Percentiles rank a stretch among this genome's conserved stretches.
Conservation (phyloP, 1,140 invertebrate species). For the Leptonema lineaticorne region DNA sequence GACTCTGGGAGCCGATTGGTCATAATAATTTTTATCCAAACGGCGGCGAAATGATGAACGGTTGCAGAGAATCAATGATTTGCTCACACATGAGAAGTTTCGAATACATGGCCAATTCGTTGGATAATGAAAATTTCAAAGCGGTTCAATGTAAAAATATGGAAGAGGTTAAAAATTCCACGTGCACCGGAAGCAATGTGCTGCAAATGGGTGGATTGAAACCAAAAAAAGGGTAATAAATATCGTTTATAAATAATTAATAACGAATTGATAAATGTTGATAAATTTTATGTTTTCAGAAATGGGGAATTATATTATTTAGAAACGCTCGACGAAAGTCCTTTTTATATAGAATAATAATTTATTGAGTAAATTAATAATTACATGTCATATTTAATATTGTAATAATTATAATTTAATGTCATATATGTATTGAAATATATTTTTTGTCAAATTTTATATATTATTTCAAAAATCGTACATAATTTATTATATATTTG, state of each 20-base stretch:
- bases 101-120: slow-evolving; percentile 51
- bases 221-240: slow-evolving; percentile 13
- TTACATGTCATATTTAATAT: no score
- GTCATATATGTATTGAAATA: no score
- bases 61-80: slow-evolving; percentile 49
- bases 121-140: slow-evolving; percentile 8
- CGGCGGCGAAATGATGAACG: slow-evolving; percentile 61
- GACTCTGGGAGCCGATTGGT: slow-evolving; percentile 59
- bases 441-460: no score
- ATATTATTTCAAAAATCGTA: no score
- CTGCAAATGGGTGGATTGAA: slow-evolving; percentile 25
- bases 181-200: slow-evolving; percentile 16
- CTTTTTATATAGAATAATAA: slow-evolving; percentile 21
- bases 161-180: slow-evolving; percentile 54
- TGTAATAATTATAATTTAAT: no score
- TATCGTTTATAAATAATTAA: not conserved
- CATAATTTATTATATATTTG: no score
- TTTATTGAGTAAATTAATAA: no score
- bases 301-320: slow-evolving; percentile 30
- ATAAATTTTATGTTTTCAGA: slow-evolving; percentile 22
- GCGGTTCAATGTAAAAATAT: not conserved
- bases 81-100: slow-evolving; percentile 52
- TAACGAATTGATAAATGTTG: not conserved
- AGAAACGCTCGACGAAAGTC: slow-evolving; percentile 18
- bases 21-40: slow-evolving; percentile 71